Conservation (phyloP, 2,888 invertebrate genomes). For the Dolichopus griseipennis region DNA sequence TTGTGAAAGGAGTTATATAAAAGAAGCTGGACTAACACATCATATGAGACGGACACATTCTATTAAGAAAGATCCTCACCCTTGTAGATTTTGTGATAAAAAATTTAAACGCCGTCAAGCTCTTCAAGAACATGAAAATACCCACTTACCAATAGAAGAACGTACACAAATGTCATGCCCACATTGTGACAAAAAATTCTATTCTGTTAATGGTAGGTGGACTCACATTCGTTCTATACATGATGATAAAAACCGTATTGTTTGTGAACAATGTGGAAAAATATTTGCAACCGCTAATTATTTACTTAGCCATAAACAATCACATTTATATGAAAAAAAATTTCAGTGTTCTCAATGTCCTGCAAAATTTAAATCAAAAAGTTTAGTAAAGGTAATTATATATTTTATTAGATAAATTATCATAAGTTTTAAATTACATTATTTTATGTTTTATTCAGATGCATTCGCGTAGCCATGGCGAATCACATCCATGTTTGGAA, state of each 20-base stretch:
- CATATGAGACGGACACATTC: not conserved
- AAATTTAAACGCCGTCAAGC: conserved; percentile 10
- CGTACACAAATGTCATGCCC: conserved; percentile 28
- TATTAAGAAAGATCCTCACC: not conserved
- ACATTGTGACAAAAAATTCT: conserved; percentile 36
- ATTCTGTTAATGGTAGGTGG: conserved; percentile 19
- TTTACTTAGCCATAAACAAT: not conserved
- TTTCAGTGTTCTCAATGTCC: conserved; percentile 5
- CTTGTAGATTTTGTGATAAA: conserved; percentile 9
- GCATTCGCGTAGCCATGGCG: conserved; percentile 43
- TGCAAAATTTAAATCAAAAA: not conserved
- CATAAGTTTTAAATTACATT: not conserved
- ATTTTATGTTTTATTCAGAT: conserved; percentile 26
- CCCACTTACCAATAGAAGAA: conserved; percentile 28
- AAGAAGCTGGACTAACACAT: too few species aligned
- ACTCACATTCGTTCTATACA: conserved; percentile 5
- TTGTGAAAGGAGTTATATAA: not conserved
- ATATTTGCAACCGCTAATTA: not conserved
- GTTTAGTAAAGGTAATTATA: not conserved
- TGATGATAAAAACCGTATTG: not conserved
- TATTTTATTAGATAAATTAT: not conserved
- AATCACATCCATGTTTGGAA: conserved; percentile 41
- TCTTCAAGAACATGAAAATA: conserved; percentile 24
- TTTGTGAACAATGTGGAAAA: conserved; percentile 10
- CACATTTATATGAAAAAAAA: not conserved